These are phyloP conservation scores for Idaea straminata DNA, from an alignment of 2,888 invertebrate genomes.

Conservation along the genomic window DNA sequence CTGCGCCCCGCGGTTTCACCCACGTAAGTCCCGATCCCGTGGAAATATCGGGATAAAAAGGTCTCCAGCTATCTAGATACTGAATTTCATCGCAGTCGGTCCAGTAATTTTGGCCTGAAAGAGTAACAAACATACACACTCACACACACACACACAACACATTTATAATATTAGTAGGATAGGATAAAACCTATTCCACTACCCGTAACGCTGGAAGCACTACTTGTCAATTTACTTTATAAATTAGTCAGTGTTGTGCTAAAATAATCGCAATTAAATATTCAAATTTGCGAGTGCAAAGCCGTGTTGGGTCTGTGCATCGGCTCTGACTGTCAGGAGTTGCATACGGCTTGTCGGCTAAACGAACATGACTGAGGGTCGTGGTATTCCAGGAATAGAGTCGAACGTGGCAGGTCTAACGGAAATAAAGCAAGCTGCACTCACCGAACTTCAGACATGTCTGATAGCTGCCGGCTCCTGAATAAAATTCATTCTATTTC, in stretches of 20 bases:
- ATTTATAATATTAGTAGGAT: no score
- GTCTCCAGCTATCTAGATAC: no score
- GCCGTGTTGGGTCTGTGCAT: slow-evolving; percentile 62
- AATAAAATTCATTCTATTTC: slow-evolving; percentile 68
- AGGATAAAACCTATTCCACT: slow-evolving; percentile 55
- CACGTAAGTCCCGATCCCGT: no score
- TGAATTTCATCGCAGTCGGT: no score
- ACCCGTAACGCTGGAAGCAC: slow-evolving; percentile 40
- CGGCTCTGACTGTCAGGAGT: slow-evolving; percentile 60
- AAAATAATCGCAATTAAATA: slow-evolving; percentile 70
- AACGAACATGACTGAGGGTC: slow-evolving; percentile 69
- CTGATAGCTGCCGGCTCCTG: slow-evolving; percentile 70
- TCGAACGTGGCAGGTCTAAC: slow-evolving; percentile 74
- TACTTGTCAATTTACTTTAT: slow-evolving; percentile 61
- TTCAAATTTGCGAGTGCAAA: slow-evolving; percentile 74
- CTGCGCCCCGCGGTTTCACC: no score
- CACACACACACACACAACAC: no score
- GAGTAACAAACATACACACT: no score
- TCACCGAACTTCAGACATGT: slow-evolving; percentile 74
- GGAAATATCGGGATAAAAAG: no score
- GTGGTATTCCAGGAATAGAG: slow-evolving; percentile 67
- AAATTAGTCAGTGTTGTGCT: slow-evolving; percentile 58
- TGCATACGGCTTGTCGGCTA: slow-evolving; percentile 69
- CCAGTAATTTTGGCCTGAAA: no score
- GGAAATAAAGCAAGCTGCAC: slow-evolving; percentile 76